phyloP scores from a whole-genome alignment of 2,888 invertebrate genomes.

The Melinaea menophilus region DNA sequence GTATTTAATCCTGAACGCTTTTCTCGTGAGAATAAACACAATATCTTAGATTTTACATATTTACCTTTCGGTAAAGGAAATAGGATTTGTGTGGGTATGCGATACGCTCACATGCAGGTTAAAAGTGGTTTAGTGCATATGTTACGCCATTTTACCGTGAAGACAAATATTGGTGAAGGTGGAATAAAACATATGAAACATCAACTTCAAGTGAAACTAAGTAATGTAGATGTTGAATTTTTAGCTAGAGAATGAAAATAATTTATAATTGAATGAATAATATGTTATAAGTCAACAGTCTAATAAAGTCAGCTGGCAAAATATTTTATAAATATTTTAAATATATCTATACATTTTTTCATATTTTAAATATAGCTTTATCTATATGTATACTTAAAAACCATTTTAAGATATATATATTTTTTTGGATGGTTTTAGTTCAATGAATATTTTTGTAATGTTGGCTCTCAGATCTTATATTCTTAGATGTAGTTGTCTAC shows the following conservation, averaged over 20 bases:
- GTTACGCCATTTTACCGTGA: slow-evolving; percentile 30
- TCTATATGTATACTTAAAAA: no score
- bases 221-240: slow-evolving; percentile 46
- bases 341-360: no score
- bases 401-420: no score
- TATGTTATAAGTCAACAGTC: no score
- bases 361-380: no score
- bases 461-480: no score
- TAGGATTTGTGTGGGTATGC: slow-evolving; percentile 61
- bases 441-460: no score
- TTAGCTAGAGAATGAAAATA: slow-evolving; percentile 17
- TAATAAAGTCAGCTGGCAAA: no score
- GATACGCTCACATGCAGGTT: slow-evolving; percentile 48
- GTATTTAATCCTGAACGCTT: slow-evolving; percentile 64
- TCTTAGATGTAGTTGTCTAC: no score
- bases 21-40: slow-evolving; percentile 34
- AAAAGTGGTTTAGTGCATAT: slow-evolving; percentile 36
- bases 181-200: slow-evolving; percentile 37
- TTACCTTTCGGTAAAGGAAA: slow-evolving; percentile 69
- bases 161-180: slow-evolving; percentile 23
- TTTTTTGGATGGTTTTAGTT: no score
- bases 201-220: slow-evolving; percentile 42
- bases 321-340: no score
- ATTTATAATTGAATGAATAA: no score
- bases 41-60: slow-evolving; percentile 45